Conservation (phyloP, 2,797 vertebrate species). For the Gouania willdenowi region DNA sequence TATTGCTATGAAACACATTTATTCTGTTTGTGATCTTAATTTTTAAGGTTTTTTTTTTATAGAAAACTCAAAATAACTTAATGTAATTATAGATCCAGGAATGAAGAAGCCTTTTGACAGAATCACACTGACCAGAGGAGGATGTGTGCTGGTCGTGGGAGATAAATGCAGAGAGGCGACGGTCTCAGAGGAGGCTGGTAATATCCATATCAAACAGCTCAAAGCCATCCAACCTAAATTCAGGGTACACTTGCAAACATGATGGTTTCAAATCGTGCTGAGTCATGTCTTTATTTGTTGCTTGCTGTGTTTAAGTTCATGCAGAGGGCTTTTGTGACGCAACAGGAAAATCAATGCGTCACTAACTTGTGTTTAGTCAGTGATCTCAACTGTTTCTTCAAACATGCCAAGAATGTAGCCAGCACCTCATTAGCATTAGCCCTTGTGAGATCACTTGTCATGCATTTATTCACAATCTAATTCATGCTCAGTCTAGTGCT, state of each 20-base stretch:
- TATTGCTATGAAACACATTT: too few relatives aligned
- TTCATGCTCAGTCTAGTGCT: slow-evolving; percentile 36
- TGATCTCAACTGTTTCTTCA: slow-evolving; percentile 14
- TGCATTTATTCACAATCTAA: slow-evolving; percentile 57
- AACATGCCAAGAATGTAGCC: slow-evolving; percentile 18
- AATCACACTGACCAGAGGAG: background rate
- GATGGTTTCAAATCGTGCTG: background rate
- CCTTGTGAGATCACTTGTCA: slow-evolving; percentile 26
- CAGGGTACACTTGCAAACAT: background rate
- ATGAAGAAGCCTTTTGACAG: background rate
- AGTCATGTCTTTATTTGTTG: background rate
- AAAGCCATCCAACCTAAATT: slow-evolving; percentile 4
- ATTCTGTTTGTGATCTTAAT: too few relatives aligned
- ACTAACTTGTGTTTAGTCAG: slow-evolving; percentile 19
- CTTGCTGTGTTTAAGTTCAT: background rate
- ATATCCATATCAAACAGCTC: slow-evolving; percentile 3
- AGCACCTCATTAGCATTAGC: slow-evolving; percentile 31
- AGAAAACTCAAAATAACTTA: too few relatives aligned
- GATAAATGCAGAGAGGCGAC: background rate
- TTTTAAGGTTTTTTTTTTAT: too few relatives aligned
- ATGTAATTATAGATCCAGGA: background rate
- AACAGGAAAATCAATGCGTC: slow-evolving; percentile 19
- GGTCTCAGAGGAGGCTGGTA: background rate
- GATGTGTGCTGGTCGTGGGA: background rate
- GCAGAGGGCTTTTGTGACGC: slow-evolving; percentile 16